Evolutionary conservation across 2,113 vertebrate species (phyloP).

Genomic region (Piprites chloris): DNA sequence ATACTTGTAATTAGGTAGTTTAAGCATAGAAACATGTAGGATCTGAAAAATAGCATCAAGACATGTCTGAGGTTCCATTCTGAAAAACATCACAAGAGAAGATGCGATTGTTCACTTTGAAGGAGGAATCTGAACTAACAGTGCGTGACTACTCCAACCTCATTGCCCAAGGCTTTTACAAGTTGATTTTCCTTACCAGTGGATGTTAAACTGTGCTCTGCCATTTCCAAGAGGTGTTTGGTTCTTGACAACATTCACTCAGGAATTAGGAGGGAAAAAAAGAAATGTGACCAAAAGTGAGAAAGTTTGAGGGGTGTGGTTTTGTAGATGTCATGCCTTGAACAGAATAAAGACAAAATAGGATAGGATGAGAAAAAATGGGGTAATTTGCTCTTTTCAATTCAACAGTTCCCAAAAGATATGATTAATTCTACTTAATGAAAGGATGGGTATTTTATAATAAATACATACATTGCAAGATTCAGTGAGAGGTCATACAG

Average conservation of each 20-base stretch:
- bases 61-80: background rate
- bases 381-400: background rate
- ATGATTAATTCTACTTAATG: background rate
- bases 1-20: background rate
- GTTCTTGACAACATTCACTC: background rate
- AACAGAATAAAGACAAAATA: background rate
- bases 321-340: background rate
- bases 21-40: background rate
- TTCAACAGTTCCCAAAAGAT: background rate
- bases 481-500: background rate
- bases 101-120: background rate
- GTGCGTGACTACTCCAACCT: background rate
- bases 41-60: background rate
- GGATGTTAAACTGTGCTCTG: background rate
- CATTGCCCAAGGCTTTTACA: background rate
- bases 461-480: background rate
- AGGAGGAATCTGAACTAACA: background rate
- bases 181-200: background rate
- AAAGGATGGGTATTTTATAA: background rate
- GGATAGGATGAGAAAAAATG: background rate
- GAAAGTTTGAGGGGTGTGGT: background rate
- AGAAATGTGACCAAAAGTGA: background rate
- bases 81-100: background rate
- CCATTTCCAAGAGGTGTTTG: background rate
- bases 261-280: background rate